phyloP scores from a whole-genome alignment of 2,888 invertebrate species.

The Crocallis elinguaria region DNA sequence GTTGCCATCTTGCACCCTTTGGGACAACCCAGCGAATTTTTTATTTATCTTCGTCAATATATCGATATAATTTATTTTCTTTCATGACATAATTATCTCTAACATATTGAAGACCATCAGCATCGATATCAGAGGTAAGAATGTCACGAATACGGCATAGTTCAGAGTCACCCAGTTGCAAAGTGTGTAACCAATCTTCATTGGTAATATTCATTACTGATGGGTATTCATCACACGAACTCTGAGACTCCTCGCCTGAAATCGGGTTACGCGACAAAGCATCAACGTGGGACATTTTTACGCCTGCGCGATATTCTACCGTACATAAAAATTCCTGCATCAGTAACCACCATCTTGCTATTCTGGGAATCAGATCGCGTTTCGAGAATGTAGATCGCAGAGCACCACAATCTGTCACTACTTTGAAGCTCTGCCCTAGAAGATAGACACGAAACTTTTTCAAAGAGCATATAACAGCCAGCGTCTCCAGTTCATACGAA shows the following conservation, averaged over 20 bases:
- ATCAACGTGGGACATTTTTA: slow-evolving; percentile 19
- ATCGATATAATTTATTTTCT: background rate
- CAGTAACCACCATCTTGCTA: slow-evolving; percentile 33
- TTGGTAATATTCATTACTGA: slow-evolving; percentile 1
- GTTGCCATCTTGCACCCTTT: background rate
- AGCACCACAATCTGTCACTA: slow-evolving; percentile 30
- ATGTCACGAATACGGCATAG: slow-evolving; percentile 1
- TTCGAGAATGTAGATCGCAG: slow-evolving; percentile 31
- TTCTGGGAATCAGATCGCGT: slow-evolving; percentile 29
- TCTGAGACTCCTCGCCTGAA: background rate
- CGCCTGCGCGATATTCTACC: slow-evolving; percentile 12
- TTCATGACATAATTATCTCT: slow-evolving; percentile 1
- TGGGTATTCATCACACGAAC: background rate
- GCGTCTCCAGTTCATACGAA: slow-evolving; percentile 36
- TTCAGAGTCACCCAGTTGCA: slow-evolving; percentile 7
- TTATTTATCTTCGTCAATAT: background rate
- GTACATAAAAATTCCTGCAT: slow-evolving; percentile 19
- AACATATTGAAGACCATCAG: background rate
- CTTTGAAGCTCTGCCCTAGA: slow-evolving; percentile 29
- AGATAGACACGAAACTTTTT: slow-evolving; percentile 32
- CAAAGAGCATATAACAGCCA: slow-evolving; percentile 31
- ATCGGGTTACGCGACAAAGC: background rate
- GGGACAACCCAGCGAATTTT: slow-evolving; percentile 14
- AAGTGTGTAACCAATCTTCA: slow-evolving; percentile 5
- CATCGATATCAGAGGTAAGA: background rate